Base-by-base conservation (phyloP, 2,888 invertebrate genomes). In the Drosophila colorata region DNA sequence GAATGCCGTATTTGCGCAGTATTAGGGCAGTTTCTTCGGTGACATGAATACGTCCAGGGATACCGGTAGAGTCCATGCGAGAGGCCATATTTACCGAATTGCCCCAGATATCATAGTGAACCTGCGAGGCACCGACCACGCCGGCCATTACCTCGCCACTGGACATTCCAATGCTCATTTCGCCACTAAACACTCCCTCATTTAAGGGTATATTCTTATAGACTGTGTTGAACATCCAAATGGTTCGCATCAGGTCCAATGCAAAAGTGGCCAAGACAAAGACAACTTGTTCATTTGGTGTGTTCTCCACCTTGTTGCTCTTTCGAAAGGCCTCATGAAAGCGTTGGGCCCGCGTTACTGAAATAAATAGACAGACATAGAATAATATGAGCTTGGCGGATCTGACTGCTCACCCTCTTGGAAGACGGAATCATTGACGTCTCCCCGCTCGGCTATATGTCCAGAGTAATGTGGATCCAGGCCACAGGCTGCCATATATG, bases 401-500 rank as follows among this genome's bases (percentile, higher is more conserved):
- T 2, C 13, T 23, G 9, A 23, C 9, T 9, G n/a, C 65, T 46
- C 11, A 64, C 64, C 2, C 9, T 65, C 66, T 4, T 9, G 8
- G 1, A n/a, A 3, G 16, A 56, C 1, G 3, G 58, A 40, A 14
- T n/a, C 4, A 2, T 1, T 5, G 4, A 13, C 23, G 11, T 5
- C 5, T 1, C 4, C 0, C 11, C 2, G n/a, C 0, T 13, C 31
- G n/a, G 9, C 31, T 3, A 16, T 0, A 2, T 14, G 13, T 0
- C 86, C 89, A 57, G 95, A 93, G 68, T 95, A 93, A 31, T 94
- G 95, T 0, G 96, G 95, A 80, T 96, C 96, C 48, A 99, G 93
- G 0, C 99, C 99, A 89, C 97, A 97, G 0, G 98, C 98, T 1
- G 98, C 98, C 98, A 99, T 98, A 89, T 98, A 99, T 0, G 98